phyloP scores from a whole-genome alignment of 2,888 invertebrate genomes.

The Nasonovia ribisnigri region DNA sequence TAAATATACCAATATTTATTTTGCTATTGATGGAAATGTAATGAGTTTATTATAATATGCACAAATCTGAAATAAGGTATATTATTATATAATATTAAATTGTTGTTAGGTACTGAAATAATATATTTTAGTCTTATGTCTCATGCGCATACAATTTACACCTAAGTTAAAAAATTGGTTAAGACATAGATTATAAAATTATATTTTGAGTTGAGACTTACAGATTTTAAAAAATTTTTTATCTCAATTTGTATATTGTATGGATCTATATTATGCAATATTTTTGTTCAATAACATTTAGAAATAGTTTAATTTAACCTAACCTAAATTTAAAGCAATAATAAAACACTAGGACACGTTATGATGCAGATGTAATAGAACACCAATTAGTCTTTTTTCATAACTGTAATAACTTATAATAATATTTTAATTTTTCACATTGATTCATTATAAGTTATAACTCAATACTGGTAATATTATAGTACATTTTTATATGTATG shows the following conservation, averaged over 20 bases:
- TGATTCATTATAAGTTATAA: background rate
- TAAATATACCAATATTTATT: background rate
- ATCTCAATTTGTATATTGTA: background rate
- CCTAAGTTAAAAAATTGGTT: background rate
- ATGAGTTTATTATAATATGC: background rate
- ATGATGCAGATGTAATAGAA: background rate
- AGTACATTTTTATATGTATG: background rate
- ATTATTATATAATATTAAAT: background rate
- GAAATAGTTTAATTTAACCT: too few species aligned
- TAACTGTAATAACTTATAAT: background rate
- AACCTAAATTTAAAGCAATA: background rate
- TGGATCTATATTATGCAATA: background rate
- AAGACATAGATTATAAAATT: background rate
- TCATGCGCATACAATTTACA: too few species aligned
- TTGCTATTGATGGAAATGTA: background rate
- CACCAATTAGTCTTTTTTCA: background rate
- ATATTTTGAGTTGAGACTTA: background rate
- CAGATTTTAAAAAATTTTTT: background rate
- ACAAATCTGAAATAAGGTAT: background rate
- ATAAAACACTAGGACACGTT: background rate
- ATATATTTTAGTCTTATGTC: background rate
- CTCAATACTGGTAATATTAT: background rate
- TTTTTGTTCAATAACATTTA: background rate
- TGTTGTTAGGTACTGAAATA: background rate
- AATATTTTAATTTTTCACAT: background rate